Base-by-base conservation (phyloP, 2,113 vertebrate genomes). In the Axis porcinus region DNA sequence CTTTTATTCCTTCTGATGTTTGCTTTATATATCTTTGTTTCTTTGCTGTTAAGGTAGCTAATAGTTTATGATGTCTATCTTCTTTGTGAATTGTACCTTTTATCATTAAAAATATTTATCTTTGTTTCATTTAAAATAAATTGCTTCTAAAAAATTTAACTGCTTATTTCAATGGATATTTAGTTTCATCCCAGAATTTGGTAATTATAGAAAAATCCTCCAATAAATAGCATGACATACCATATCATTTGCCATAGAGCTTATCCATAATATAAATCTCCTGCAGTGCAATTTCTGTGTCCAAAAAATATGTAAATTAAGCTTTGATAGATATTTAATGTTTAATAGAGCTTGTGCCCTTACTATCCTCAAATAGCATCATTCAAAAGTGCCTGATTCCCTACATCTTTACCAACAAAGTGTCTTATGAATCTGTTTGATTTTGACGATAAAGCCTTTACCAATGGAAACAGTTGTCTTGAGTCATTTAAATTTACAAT, bases 231-330 rank as follows among this genome's bases (percentile, higher is more conserved):
- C 15, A 54, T 21, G 33, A n/a, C 43, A 36, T 55, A 43, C 4
- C 19, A 4, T n/a, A 21, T n/a, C 1, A 50, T 55, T 67, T 45
- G 1, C 30, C 28, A 45, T n/a, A 45, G 4, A n/a, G n/a, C 2
- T 17, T 45, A 55, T 25, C n/a, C 6, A 36, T 50, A 50, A 8
- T 8, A 17, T 78, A 60, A 28, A 60, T 78, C 12, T 78, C 21
- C 36, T 33, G 58, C 6, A 27, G 47, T 82, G 10, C 4, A 54
- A 45, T 88, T 55, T 81, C 74, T 15, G 6, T 19, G 2, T 88
- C 40, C 47, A 52, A 28, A 84, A n/a, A 12, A 9, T 1, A 19
- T 55, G 2, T 28, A n/a, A 33, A 50, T 50, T 76, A 85, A 28
- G 10, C 30, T 58, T 36, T 86, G 47, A 28, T 23, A 60, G 28